A percentile compares a stretch with the other conserved stretches of the same genome.
Evolutionary conservation across 2,113 vertebrate genomes (phyloP).

Genomic region (Caloenas nicobarica): DNA sequence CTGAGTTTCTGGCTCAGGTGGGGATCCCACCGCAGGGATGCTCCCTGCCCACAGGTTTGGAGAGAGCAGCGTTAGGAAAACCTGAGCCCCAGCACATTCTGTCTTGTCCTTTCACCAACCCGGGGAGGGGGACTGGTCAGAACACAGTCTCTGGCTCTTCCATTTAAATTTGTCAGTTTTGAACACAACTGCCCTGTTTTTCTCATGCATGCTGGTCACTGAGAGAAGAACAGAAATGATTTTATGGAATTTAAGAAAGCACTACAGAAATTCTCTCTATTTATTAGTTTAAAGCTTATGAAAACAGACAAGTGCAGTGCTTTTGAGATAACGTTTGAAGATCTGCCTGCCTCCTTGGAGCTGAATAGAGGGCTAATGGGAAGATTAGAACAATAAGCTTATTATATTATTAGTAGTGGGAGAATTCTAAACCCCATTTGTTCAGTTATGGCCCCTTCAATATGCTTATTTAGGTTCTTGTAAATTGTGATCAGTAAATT

Average conservation of each 20-base stretch:
- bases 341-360: constrained; percentile 38
- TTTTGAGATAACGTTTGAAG: constrained; percentile 39
- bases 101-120: not conserved
- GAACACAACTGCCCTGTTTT: not conserved
- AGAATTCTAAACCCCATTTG: constrained; percentile 59
- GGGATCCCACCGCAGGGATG: not conserved
- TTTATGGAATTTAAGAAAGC: not conserved
- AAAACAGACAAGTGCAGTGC: not conserved
- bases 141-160: not conserved
- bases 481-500: constrained; percentile 69
- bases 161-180: not conserved
- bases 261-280: not conserved
- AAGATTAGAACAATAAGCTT: constrained; percentile 61
- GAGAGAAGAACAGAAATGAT: not conserved
- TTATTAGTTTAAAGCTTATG: not conserved
- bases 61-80: too few species aligned
- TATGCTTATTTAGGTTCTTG: constrained; percentile 62
- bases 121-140: not conserved
- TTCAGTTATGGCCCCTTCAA: constrained; percentile 65
- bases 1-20: not conserved
- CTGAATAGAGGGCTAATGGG: constrained; percentile 22
- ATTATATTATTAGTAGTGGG: constrained; percentile 58
- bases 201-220: not conserved
- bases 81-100: not conserved
- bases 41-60: not conserved